A percentile compares a stretch with the other conserved stretches of the same genome.
Evolutionary conservation across 2,888 invertebrate genomes (phyloP).

Genomic region (Oscheius sp.): DNA sequence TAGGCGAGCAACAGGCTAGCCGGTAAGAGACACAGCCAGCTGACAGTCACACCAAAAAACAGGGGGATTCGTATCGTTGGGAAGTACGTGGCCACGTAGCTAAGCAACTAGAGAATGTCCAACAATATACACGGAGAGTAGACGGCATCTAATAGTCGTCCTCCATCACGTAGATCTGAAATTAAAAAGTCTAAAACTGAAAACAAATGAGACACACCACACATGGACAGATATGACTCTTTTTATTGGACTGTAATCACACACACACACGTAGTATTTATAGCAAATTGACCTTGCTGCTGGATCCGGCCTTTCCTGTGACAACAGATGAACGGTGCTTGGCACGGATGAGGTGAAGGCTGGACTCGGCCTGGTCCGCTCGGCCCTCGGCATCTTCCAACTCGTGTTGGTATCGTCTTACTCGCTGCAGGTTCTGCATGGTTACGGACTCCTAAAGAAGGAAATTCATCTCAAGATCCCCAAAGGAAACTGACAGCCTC

Average conservation of each 20-base stretch:
- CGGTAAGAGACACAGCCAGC: slow-evolving; percentile 1
- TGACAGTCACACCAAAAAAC: slow-evolving; percentile 14
- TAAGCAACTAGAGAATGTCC: slow-evolving; percentile 37
- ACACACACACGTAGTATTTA: slow-evolving; percentile 13
- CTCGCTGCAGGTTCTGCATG: slow-evolving; percentile 88
- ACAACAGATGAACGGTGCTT: slow-evolving; percentile 83
- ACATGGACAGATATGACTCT: slow-evolving; percentile 5
- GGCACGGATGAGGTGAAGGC: slow-evolving; percentile 92
- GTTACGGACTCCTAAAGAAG: slow-evolving; percentile 70
- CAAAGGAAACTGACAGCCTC: slow-evolving; percentile 83
- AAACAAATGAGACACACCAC: neutral
- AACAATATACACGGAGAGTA: slow-evolving; percentile 34
- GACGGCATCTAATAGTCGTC: slow-evolving; percentile 57
- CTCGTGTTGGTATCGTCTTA: slow-evolving; percentile 97
- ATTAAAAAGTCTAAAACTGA: slow-evolving; percentile 3
- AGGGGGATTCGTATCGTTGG: slow-evolving; percentile 31
- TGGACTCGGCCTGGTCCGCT: slow-evolving; percentile 84
- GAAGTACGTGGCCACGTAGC: slow-evolving; percentile 36
- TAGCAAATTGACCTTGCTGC: slow-evolving; percentile 42
- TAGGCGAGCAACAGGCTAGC: neutral
- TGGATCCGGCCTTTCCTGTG: slow-evolving; percentile 57
- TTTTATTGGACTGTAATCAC: neutral
- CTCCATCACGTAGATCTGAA: slow-evolving; percentile 65
- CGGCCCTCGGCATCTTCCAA: slow-evolving; percentile 90
- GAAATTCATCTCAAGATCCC: neutral